Conservation (phyloP, 1,140 invertebrate species). For the Meloidogyne floridensis region DNA sequence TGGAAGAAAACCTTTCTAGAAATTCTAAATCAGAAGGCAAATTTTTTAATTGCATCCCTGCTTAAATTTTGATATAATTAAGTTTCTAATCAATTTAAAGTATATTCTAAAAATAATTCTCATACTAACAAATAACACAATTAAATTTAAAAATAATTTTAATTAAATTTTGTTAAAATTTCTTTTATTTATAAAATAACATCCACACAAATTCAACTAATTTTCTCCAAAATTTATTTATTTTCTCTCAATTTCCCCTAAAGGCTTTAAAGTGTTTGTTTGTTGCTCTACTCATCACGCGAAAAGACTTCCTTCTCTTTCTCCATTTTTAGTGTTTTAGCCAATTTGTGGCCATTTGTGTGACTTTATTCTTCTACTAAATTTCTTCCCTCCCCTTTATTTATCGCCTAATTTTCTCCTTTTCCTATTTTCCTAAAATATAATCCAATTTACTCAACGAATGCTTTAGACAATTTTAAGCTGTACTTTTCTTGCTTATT, state of each 20-base stretch:
- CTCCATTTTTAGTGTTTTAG: slow-evolving; percentile 1
- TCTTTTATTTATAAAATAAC: no score
- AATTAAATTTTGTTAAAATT: no score
- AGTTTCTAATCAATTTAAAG: no score
- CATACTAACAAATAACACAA: no score
- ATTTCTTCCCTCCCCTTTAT: not conserved
- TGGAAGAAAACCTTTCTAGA: no score
- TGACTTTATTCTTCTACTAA: not conserved
- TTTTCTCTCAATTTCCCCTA: not conserved
- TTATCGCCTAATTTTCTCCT: not conserved
- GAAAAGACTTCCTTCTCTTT: not conserved
- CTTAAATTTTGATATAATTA: no score
- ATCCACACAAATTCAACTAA: no score
- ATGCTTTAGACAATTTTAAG: not conserved
- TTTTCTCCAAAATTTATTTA: no score
- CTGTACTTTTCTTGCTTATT: not conserved
- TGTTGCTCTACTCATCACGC: not conserved
- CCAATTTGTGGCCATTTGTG: slow-evolving; percentile 3
- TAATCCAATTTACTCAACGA: not conserved
- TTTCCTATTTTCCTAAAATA: not conserved
- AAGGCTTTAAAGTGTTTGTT: not conserved
- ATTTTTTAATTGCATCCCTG: no score
- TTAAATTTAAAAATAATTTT: no score
- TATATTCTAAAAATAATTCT: no score
- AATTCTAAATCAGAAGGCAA: no score